These are phyloP conservation scores for Cercopithecus mona DNA, from an alignment of 2,113 vertebrate genomes.

Conservation along the genomic window DNA sequence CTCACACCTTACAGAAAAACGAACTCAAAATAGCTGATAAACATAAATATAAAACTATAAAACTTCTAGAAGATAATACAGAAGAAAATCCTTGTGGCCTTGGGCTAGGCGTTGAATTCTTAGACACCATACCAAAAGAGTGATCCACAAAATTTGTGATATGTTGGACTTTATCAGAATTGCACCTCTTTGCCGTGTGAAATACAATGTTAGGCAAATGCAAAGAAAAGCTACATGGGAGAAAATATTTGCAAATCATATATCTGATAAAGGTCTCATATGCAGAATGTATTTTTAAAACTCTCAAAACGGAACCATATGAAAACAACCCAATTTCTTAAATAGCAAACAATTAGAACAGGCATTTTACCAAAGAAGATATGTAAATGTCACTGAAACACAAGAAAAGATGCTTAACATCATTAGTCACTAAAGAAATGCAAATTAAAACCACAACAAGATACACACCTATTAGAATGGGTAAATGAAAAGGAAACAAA, in stretches of 20 bases:
- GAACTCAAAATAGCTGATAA: not conserved
- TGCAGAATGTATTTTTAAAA: not conserved
- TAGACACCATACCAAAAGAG: not conserved
- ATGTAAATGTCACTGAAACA: fast-evolving
- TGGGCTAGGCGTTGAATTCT: not conserved
- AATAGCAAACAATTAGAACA: not conserved
- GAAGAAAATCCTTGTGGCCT: not conserved
- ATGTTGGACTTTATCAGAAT: not conserved
- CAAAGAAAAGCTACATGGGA: not conserved
- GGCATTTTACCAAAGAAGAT: not conserved
- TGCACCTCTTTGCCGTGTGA: not conserved
- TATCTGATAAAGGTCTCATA: not conserved
- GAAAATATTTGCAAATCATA: no score
- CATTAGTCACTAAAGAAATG: not conserved
- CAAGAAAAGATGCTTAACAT: fast-evolving
- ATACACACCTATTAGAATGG: no score
- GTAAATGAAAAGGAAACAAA: not conserved
- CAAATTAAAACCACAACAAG: not conserved
- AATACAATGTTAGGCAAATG: not conserved
- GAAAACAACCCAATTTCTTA: not conserved
- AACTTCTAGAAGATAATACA: not conserved
- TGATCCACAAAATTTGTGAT: fast-evolving
- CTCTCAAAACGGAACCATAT: not conserved
- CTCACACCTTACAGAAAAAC: not conserved
- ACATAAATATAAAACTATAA: fast-evolving